Evolutionary conservation across 2,888 invertebrate genomes (phyloP), one percentile per base, ranked within the genome.

Genomic region (Latrodectus hesperus): DNA sequence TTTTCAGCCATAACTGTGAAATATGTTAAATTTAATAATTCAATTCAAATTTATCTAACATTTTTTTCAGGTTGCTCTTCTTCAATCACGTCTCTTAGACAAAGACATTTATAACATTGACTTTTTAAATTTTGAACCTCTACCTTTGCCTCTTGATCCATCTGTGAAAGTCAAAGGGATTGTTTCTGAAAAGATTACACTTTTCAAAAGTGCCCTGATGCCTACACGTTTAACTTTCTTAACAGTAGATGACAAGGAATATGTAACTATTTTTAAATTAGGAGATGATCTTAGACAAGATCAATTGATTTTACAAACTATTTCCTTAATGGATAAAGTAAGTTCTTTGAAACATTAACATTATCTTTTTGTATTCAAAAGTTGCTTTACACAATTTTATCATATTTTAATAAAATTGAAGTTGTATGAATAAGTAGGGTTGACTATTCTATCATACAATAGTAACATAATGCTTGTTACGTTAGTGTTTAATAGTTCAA

Each of bases 221-320:
- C 99, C 99, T 3, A 96, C 97, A 16, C 95, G 95, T 91, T 93
- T 99, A 73, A 96, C 97, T 0, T 99, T 99, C 92, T 93, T 96
- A 16, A 97, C 97, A 10, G 68, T 78, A 8, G 95, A 95, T 86
- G 95, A 95, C 65, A 94, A 94, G 38, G 96, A 97, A 91, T 99
- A 99, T 92, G 96, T 97, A 17, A 96, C 98, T 0, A 99, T 99
- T 89, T 99, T 99, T 92, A 99, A 99, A 92, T 96, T 98, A 91
- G 99, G 99, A 1, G 99, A 99, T 92, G 99, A 99, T 92, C 93
- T 99, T 78, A 94, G 99, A 4, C 99, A 99, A 93, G 99, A 99
- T 93, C 99, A 99, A 92, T 94, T 99, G 1, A 97, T 99, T 89
- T 93, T 99, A 73, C 99, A 99, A 93, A 99, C 99, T 94, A 99